These are phyloP conservation scores for Dermatophagoides farinae DNA, from an alignment of 1,140 invertebrate species.

Conservation along the genomic window DNA sequence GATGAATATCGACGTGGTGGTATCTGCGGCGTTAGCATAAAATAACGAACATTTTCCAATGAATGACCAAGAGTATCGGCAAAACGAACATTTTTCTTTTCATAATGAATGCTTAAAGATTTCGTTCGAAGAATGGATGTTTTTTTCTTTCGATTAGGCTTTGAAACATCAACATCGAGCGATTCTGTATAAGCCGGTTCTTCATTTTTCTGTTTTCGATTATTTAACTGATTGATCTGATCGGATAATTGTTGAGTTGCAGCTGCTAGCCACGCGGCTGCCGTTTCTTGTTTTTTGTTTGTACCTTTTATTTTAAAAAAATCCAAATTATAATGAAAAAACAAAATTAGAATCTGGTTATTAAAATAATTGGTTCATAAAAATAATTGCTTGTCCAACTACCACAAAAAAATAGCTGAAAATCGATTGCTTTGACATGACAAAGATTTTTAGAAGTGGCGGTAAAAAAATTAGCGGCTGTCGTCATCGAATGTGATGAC, in stretches of 20 bases:
- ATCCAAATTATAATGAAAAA: background rate
- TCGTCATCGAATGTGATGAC: too few relatives aligned
- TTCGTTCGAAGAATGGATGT: background rate
- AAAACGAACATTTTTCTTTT: slow-evolving; percentile 86
- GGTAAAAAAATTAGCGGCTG: too few relatives aligned
- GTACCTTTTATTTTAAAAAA: background rate
- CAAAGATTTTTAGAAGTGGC: too few relatives aligned
- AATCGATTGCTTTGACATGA: background rate
- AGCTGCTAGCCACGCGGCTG: slow-evolving; percentile 7
- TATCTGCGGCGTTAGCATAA: slow-evolving; percentile 52
- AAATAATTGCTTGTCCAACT: too few relatives aligned
- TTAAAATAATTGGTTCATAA: background rate
- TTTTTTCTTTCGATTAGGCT: slow-evolving; percentile 1
- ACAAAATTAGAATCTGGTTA: background rate
- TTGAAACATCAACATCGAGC: background rate
- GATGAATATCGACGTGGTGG: background rate
- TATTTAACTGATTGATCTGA: too few relatives aligned
- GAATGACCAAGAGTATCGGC: slow-evolving; percentile 79
- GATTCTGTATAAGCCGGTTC: too few relatives aligned
- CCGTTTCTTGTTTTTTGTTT: background rate
- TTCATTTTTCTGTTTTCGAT: too few relatives aligned
- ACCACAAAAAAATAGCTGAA: too few relatives aligned
- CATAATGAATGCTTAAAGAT: background rate
- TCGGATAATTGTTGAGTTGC: background rate
- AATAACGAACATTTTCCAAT: slow-evolving; percentile 61